Percentiles rank a stretch among this genome's conserved stretches.
phyloP scores from a whole-genome alignment of 2,113 vertebrate species.

The Syrrhaptes paradoxus region DNA sequence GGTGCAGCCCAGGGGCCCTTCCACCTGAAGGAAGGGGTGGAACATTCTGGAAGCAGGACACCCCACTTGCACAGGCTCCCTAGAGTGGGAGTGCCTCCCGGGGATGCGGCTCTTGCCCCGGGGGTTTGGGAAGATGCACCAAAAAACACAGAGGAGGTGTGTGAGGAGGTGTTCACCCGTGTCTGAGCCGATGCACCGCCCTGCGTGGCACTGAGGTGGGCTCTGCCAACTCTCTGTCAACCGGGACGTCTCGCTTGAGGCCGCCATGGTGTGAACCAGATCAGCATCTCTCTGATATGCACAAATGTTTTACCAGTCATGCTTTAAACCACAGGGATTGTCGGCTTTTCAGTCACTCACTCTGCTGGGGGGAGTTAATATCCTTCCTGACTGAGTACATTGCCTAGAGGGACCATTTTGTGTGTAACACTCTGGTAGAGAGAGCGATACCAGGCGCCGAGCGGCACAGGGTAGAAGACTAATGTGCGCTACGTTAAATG shows the following conservation, averaged over 20 bases:
- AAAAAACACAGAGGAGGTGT: neutral
- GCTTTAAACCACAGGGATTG: neutral
- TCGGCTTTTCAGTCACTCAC: neutral
- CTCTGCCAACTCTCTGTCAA: rapidly evolving
- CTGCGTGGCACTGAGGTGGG: neutral
- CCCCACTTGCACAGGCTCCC: neutral
- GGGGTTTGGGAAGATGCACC: neutral
- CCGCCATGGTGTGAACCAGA: rapidly evolving
- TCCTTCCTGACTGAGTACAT: neutral
- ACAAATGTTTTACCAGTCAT: neutral
- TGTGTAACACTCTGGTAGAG: neutral
- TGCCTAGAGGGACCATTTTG: constrained; percentile 17
- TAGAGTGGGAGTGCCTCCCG: rapidly evolving
- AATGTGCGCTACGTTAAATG: neutral
- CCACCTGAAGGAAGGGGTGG: rapidly evolving
- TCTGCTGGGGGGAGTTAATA: neutral
- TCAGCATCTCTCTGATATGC: neutral
- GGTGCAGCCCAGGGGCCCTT: neutral
- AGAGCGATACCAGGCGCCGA: neutral
- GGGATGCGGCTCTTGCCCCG: rapidly evolving
- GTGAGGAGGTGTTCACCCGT: rapidly evolving
- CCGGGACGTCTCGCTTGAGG: rapidly evolving
- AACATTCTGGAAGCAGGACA: rapidly evolving
- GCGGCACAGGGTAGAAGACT: neutral
- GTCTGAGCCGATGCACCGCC: rapidly evolving